Evolutionary conservation across 2,888 invertebrate genomes (phyloP), one percentile per base, ranked within the genome.

Genomic region (Folsomia candida): DNA sequence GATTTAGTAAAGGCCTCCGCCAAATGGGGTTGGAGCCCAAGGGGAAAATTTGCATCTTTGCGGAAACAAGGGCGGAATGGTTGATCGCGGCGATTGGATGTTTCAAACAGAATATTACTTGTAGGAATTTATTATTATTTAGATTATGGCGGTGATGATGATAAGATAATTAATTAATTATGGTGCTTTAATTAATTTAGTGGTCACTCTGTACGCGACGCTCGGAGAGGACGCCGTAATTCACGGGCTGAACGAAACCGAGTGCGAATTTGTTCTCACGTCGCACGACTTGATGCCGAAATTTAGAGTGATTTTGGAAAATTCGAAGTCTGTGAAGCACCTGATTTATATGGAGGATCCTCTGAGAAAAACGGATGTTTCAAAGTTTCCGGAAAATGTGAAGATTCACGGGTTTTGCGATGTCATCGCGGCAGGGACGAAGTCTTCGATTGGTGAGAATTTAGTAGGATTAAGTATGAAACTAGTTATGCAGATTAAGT

Each of bases 21-120:
- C 90, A 89, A 81, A 84, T 93, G 51, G 95, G 94, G 37, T 88
- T 91, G 81, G 83, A 85, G 79, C 89, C 91, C 9, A 87, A 87
- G 11, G 85, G 88, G 73, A 93, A 91, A 83, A 87, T 98, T 78
- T 94, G 92, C 68, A 90, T 99, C 82, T 98, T 97, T 85, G 96
- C 97, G 0, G 99, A 99, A 86, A 99, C 98, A 0, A 87, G 97
- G 79, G 93, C 94, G 59, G 98, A 99, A 85, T 99, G 99, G 99
- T 91, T 98, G 89, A 87, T 97, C 67, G 91, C 95, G 0, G 96
- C 97, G 0, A 93, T 97, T 82, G 96, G 94, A 63, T 92, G 96
- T 84, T 96, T 99, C 86, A 94, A 94, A 83, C 93, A 93, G 85
- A 94, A 92, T 83, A 90, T 94, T 82, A 91, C 94, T 62, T 87